phyloP scores from a whole-genome alignment of 2,797 vertebrate genomes.

The Sebastes vulpes region DNA sequence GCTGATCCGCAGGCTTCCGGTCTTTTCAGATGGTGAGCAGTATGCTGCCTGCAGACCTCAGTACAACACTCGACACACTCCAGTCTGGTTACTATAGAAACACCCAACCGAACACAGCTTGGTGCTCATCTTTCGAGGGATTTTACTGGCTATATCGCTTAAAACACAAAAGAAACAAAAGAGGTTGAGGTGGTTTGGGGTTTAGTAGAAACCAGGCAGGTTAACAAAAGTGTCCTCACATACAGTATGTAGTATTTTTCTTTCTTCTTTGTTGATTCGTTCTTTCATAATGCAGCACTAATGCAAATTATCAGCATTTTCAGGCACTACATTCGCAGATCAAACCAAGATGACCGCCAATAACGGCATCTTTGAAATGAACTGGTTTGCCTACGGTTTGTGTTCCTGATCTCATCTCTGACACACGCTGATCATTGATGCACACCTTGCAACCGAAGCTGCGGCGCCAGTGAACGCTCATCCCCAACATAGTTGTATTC shows the following conservation, averaged over 20 bases:
- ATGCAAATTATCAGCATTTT: not conserved
- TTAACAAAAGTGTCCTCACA: not conserved
- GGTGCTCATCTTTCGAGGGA: not conserved
- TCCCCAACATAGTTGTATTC: not conserved
- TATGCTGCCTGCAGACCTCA: not conserved
- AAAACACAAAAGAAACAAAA: not conserved
- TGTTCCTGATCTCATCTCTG: not conserved
- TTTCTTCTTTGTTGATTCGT: not conserved
- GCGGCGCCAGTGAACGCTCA: not conserved
- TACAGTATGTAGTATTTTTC: not conserved
- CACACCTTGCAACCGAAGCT: not conserved
- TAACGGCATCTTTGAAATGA: not conserved
- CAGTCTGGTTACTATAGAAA: slow-evolving; percentile 21
- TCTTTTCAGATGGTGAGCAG: not conserved
- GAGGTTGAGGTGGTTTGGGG: not conserved
- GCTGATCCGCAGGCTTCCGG: not conserved
- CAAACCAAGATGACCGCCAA: not conserved
- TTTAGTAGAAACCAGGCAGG: not conserved
- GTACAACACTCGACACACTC: not conserved
- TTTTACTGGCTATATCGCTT: not conserved
- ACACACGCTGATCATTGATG: not conserved
- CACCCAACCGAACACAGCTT: not conserved
- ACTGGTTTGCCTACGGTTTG: not conserved
- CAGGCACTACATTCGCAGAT: not conserved
- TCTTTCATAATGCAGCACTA: not conserved